Base-by-base conservation (phyloP, 2,888 invertebrate genomes). In the Globia sparganii region DNA sequence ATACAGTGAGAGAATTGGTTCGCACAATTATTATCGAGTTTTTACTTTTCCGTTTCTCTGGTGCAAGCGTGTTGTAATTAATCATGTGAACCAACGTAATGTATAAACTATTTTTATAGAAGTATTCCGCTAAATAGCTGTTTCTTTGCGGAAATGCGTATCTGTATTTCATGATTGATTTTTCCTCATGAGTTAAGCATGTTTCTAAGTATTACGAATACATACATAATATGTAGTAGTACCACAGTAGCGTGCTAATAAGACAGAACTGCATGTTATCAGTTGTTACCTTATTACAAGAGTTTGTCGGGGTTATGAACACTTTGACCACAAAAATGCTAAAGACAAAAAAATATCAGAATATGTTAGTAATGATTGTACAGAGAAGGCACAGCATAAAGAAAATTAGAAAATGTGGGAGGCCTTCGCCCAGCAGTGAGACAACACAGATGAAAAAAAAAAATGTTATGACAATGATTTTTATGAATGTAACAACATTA, bases 41-140 rank as follows among this genome's bases (percentile, higher is more conserved):
- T 94, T 94, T 92, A 87, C 87, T 90, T 88, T 90, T 87, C 90
- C 90, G 91, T 92, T 92, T 93, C 91, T 91, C 91, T 88, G 85
- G 86, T 89, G 88, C 88, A 87, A 84, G 80, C 81, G 83, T 94
- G 92, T 90, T 86, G 94, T 92, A 95, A 95, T 93, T 92, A 91
- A 78, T 73, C 88, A 90, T 94, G 95, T 91, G 94, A 95, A 94
- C 91, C 86, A 81, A 88, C 85, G 61, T 86, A 62, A 86, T 75
- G 69, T 80, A 56, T 86, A 75, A 74, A 75, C 69, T 61, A 81
- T 81, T 85, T 82, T 82, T 81, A 68, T 76, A 69, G 69, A 85
- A 74, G 74, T 77, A 74, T 43, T 68, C 56, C 43, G 73, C 77
- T 78, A 66, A 76, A 62, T 67, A 71, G 67, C 65, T 76, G 67